Evolutionary conservation across 2,113 vertebrate genomes (phyloP), one percentile per base, ranked within the genome.

Genomic region (Peromyscus polionotus): DNA sequence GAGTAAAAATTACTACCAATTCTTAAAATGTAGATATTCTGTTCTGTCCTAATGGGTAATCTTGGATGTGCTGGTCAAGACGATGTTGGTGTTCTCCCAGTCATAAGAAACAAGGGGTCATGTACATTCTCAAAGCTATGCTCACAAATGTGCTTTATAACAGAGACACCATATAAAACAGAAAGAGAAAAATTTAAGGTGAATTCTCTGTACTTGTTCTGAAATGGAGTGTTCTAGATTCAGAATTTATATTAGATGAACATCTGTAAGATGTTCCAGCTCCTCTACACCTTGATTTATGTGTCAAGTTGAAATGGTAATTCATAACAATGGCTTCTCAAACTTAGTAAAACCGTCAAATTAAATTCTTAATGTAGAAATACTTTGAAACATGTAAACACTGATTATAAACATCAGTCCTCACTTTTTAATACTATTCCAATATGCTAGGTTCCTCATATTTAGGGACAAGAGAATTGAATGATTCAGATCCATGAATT

Each of bases 21-120:
- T 24, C 76, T 51, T 14, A 88, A 93, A 96, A 97, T 61, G 2
- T 68, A 89, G 31, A 63, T 91, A 89, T 81, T 94, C 72, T 83
- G 13, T 28, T 94, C 20, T 85, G 12, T 85, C 5, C 7, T 63
- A 61, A 4, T 59, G 8, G 7, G 22, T 97, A 61, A 79, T 73
- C 75, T 36, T 17, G 92, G 17, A 94, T 79, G n/a, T 70, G 6
- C 10, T 94, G 88, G 28, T 83, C 48, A 84, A 45, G 2, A 87
- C 85, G 65, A 45, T 88, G 67, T n/a, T 92, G 20, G 1, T 65
- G 70, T 45, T 86, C 3, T 84, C 7, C 79, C 9, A 73, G 2
- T 48, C 26, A 39, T 65, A 19, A 36, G 36, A 73, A 85, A 36
- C 5, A 39, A 3, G 1, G 65, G 0, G 79, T 65, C 92, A 14